Evolutionary conservation across 2,888 invertebrate genomes (phyloP).

Genomic region (Trichacis sp.): DNA sequence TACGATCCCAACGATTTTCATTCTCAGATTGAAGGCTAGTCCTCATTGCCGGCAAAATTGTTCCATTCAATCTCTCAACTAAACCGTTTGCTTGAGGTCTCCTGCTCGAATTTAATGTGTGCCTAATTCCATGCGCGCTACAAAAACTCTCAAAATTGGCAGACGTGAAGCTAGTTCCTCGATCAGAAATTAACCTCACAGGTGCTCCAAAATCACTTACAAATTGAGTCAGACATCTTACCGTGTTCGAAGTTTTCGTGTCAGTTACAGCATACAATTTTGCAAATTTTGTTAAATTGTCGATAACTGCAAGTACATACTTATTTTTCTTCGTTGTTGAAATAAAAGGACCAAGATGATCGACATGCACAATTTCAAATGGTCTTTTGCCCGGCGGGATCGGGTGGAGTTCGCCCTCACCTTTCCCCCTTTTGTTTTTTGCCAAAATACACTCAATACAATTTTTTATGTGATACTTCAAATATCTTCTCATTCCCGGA

Average conservation of each 20-base stretch:
- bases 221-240: slow-evolving; percentile 17
- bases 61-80: slow-evolving; percentile 18
- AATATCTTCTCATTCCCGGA: slow-evolving; percentile 19
- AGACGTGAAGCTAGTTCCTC: slow-evolving; percentile 39
- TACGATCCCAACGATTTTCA: slow-evolving; percentile 6
- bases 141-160: slow-evolving; percentile 27
- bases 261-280: not conserved
- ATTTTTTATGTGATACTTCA: slow-evolving; percentile 32
- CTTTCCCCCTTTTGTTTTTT: slow-evolving; percentile 23
- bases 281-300: slow-evolving; percentile 41
- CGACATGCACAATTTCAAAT: slow-evolving; percentile 38
- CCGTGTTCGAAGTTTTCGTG: not conserved
- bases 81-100: slow-evolving; percentile 26
- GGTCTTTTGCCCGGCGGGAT: slow-evolving; percentile 38
- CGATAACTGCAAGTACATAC: slow-evolving; percentile 35
- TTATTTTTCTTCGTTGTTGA: slow-evolving; percentile 22
- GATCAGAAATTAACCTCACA: slow-evolving; percentile 23
- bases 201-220: slow-evolving; percentile 32
- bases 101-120: not conserved
- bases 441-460: slow-evolving; percentile 41
- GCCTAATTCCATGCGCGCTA: slow-evolving; percentile 16
- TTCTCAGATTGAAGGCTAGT: not conserved
- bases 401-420: slow-evolving; percentile 44
- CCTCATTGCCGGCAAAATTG: slow-evolving; percentile 8
- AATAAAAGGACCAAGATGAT: slow-evolving; percentile 42